Evolutionary conservation across 2,888 invertebrate genomes (phyloP), one percentile per base, ranked within the genome.

Genomic region (Oligia strigilis): DNA sequence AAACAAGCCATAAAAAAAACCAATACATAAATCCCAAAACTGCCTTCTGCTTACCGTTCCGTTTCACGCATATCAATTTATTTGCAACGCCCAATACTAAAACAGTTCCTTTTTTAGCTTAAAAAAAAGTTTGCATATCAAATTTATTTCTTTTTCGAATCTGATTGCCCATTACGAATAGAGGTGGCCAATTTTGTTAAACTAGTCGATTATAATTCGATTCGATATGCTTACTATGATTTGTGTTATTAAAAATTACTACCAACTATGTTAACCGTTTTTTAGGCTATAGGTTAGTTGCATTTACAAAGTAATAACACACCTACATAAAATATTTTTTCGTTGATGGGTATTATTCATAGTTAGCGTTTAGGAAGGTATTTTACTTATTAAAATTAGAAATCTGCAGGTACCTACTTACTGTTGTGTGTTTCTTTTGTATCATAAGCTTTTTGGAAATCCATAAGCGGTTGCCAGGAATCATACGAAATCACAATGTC

Each of bases 31-130:
- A 80, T 86, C 78, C 11, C 55, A 43, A 77, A 84, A 82, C 77
- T 60, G 49, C 46, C 67, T 86, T 46, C 65, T 69, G 78, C 81
- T 82, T 82, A 78, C 77, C 71, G 66, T 89, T 81, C 74, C 71
- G 78, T 84, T 88, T 87, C 84, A 88, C 86, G 85, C 80, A 88
- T 90, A 90, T 89, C 88, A 91, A 93, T 88, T 89, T 88, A 82
- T 93, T 93, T 89, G 81, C 86, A 89, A 91, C 91, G 86, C 92
- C 91, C 89, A 90, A 89, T 90, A 87, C 87, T 87, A 92, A 90
- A 88, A 87, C 83, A 80, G 52, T 83, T 86, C 89, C 85, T 88
- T 89, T 89, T 91, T 90, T 87, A 8, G 14, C 3, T 23, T 58
- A 13, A 58, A 75, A 78, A 78, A 88, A 89, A 84, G 88, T 93